These are phyloP conservation scores for Gulo gulo DNA, from an alignment of 2,113 vertebrate genomes.

Conservation along the genomic window DNA sequence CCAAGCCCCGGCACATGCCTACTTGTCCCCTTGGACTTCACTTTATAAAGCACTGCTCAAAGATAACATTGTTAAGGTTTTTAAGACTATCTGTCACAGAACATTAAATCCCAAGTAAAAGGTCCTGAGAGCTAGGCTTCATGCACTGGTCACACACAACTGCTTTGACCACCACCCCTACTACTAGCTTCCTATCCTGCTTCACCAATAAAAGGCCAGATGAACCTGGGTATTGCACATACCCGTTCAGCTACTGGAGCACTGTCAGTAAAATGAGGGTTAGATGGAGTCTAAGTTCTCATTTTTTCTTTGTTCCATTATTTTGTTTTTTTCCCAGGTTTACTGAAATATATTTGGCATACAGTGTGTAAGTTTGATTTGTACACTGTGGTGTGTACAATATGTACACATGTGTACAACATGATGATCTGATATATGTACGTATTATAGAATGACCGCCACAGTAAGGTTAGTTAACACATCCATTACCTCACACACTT, in stretches of 20 bases:
- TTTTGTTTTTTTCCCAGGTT: background rate
- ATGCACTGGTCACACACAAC: background rate
- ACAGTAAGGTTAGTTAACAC: background rate
- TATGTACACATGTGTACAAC: background rate
- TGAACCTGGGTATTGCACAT: background rate
- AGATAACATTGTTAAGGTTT: background rate
- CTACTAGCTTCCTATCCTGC: accelerated
- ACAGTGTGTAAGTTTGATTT: background rate
- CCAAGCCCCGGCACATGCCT: too few species aligned
- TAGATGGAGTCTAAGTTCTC: background rate
- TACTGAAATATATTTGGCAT: background rate
- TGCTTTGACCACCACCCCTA: accelerated
- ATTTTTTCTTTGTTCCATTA: background rate
- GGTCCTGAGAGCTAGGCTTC: background rate
- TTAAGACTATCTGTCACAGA: background rate
- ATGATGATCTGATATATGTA: background rate
- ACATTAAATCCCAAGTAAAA: accelerated
- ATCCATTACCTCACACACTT: background rate
- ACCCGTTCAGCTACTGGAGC: background rate
- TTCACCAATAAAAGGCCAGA: background rate
- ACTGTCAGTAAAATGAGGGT: background rate
- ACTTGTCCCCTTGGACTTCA: background rate
- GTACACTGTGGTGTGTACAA: background rate
- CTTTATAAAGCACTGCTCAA: background rate
- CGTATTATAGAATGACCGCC: background rate